These are phyloP conservation scores for Cydia splendana DNA, from an alignment of 1,140 invertebrate species.

Conservation along the genomic window DNA sequence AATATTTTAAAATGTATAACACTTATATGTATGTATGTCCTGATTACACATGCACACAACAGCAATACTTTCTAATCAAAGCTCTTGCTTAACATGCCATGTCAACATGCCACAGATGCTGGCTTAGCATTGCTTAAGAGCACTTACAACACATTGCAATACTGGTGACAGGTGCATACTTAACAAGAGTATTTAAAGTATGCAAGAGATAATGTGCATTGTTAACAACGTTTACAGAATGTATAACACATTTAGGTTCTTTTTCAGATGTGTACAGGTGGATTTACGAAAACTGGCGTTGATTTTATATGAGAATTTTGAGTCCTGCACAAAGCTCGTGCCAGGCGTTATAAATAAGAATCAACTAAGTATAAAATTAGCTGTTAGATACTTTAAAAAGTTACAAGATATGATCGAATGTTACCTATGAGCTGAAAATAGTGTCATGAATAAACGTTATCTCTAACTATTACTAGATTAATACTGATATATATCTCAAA, in stretches of 20 bases:
- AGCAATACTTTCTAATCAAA: slow-evolving; percentile 28
- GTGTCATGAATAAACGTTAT: not conserved
- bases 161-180: not conserved
- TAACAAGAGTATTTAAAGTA: not conserved
- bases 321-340: too few species aligned
- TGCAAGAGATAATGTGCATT: not conserved
- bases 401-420: not conserved
- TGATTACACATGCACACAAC: not conserved
- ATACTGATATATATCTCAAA: too few species aligned
- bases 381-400: too few species aligned
- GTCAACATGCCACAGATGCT: slow-evolving; percentile 1
- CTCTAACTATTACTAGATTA: not conserved
- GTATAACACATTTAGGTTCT: too few species aligned
- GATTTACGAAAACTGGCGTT: too few species aligned
- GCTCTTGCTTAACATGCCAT: slow-evolving; percentile 15
- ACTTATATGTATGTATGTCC: not conserved
- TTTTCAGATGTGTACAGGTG: too few species aligned
- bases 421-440: not conserved
- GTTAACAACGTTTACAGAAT: not conserved
- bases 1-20: too few species aligned
- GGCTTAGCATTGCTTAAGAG: slow-evolving; percentile 3
- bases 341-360: too few species aligned
- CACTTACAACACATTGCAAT: slow-evolving; percentile 25
- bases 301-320: too few species aligned
- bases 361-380: too few species aligned